Conservation (phyloP, 2,888 invertebrate species). For the Drosophila seclusa region DNA sequence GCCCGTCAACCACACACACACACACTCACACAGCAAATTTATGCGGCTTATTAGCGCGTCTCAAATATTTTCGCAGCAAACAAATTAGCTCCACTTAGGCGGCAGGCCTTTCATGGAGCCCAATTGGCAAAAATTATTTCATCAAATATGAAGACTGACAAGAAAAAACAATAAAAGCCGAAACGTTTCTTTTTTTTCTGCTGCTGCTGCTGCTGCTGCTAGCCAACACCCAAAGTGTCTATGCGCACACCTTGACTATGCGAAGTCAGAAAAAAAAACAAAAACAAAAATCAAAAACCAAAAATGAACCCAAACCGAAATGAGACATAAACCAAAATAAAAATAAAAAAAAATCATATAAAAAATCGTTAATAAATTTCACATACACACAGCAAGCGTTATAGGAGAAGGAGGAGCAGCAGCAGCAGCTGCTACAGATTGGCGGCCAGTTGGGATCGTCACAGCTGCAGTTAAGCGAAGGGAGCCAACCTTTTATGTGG, state of each 20-base stretch:
- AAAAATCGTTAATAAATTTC: slow-evolving; percentile 80
- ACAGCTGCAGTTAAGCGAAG: slow-evolving; percentile 67
- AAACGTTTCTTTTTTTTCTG: slow-evolving; percentile 39
- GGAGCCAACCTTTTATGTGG: slow-evolving; percentile 74
- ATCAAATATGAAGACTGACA: slow-evolving; percentile 60
- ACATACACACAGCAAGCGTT: slow-evolving; percentile 34
- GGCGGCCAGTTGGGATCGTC: slow-evolving; percentile 40
- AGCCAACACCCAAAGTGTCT: slow-evolving; percentile 77
- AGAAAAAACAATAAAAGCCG: slow-evolving; percentile 48
- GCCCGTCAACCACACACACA: slow-evolving; percentile 46
- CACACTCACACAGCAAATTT: slow-evolving; percentile 52
- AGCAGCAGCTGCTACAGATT: slow-evolving; percentile 29
- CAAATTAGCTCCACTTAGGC: slow-evolving; percentile 82
- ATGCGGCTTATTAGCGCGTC: slow-evolving; percentile 72
- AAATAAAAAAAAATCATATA: slow-evolving; percentile 60
- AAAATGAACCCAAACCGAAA: slow-evolving; percentile 49
- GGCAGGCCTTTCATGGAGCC: slow-evolving; percentile 50
- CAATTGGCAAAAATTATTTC: slow-evolving; percentile 69
- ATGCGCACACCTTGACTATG: slow-evolving; percentile 76
- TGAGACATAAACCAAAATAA: slow-evolving; percentile 58
- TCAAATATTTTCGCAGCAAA: slow-evolving; percentile 72
- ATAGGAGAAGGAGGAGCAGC: slow-evolving; percentile 14
- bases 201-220: slow-evolving; percentile 25
- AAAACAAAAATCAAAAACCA: slow-evolving; percentile 34
- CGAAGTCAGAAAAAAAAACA: slow-evolving; percentile 12